Evolutionary conservation across 2,113 vertebrate species (phyloP), one percentile per base, ranked within the genome.

Genomic region (Zapus hudsonius): DNA sequence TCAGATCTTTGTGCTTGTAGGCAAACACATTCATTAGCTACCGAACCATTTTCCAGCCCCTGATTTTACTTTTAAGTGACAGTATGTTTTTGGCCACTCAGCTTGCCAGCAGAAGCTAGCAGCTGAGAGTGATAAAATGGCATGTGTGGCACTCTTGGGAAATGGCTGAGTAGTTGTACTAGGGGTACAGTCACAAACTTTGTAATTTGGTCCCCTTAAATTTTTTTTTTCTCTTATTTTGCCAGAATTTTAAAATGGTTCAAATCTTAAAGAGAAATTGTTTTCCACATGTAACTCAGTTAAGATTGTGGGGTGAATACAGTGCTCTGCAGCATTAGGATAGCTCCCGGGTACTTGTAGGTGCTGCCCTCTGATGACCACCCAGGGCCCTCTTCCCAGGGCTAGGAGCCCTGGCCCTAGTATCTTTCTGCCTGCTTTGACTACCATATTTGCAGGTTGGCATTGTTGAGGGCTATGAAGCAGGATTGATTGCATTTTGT

Each of bases 401-500:
- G 76, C 93, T 82, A 55, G 89, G 72, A 73, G 64, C 52, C 73
- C 52, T 8, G 3, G 61, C n/a, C n/a, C n/a, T n/a, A 88, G 33
- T 52, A 95, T 95, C 94, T 89, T 81, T 64, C 91, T 81, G 94
- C 94, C 93, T 78, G 89, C 93, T 36, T 42, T 70, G 66, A 29
- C 89, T 69, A 55, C 61, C 27, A 40, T 42, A 2, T 91, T 29
- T 73, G 66, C 23, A 67, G 9, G n/a, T 19, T 79, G 64, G 3
- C 52, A 20, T 33, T 86, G 75, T 47, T 92, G 84, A 84, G 19
- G 36, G 84, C 72, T 47, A 86, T 86, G 20, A 29, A 94, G 29
- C 44, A 44, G 10, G 61, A 69, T 36, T 72, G 42, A 91, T 40
- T 1, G 76, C 78, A 95, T 0, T 93, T 83, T 84, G 85, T 73